phyloP scores from a whole-genome alignment of 2,888 invertebrate genomes.

The Thelaira solivaga region DNA sequence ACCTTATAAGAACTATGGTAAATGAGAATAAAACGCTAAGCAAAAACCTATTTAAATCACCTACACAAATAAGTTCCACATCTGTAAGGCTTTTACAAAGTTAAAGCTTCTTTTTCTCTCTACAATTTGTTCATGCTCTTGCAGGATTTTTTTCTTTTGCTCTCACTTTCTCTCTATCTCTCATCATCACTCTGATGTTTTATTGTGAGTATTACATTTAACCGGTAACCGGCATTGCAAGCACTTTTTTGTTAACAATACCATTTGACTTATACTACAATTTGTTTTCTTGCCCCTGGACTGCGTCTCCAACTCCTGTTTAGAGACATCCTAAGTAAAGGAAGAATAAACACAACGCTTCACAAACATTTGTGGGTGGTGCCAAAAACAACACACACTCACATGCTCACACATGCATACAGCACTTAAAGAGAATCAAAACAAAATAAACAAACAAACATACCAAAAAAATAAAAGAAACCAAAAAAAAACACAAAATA shows the following conservation, averaged over 20 bases:
- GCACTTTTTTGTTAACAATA: constrained; percentile 51
- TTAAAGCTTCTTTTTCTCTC: constrained; percentile 45
- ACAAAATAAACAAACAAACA: constrained; percentile 20
- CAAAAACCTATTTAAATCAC: neutral
- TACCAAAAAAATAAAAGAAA: constrained; percentile 15
- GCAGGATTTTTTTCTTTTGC: no score
- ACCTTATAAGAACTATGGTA: neutral
- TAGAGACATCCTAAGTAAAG: constrained; percentile 26
- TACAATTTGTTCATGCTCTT: neutral
- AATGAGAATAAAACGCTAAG: neutral
- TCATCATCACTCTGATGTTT: no score
- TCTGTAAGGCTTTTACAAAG: constrained; percentile 20
- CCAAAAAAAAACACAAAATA: constrained; percentile 20
- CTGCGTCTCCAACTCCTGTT: constrained; percentile 27
- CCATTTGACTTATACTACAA: constrained; percentile 11
- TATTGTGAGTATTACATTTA: neutral
- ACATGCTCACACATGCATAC: neutral
- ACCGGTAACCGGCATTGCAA: constrained; percentile 54
- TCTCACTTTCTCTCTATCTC: neutral
- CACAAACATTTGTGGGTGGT: constrained; percentile 57
- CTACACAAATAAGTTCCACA: constrained; percentile 4
- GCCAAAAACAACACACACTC: constrained; percentile 40
- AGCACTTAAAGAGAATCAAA: constrained; percentile 14
- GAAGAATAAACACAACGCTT: constrained; percentile 8
- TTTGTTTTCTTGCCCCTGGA: constrained; percentile 18